Evolutionary conservation across 2,888 invertebrate species (phyloP).

Genomic region (Agriopis marginaria): DNA sequence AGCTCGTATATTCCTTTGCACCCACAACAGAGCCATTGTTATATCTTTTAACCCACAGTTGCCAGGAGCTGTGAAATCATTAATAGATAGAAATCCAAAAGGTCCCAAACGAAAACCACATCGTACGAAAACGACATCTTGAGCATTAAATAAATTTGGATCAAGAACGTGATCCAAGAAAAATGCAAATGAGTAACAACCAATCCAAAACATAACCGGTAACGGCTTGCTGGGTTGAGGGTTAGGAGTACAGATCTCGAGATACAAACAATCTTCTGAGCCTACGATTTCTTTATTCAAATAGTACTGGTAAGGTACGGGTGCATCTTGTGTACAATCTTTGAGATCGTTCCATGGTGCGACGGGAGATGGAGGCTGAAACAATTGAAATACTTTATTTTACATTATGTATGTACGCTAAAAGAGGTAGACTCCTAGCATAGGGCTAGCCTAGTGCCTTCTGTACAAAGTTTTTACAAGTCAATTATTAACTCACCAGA

Average conservation of each 20-base stretch:
- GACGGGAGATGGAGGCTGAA: constrained; percentile 72
- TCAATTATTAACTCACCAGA: constrained; percentile 53
- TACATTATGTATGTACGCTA: too few relatives aligned
- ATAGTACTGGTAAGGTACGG: constrained; percentile 46
- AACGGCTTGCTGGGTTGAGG: constrained; percentile 64
- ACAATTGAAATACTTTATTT: constrained; percentile 19
- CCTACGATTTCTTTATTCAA: constrained; percentile 44
- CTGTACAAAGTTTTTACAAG: too few relatives aligned
- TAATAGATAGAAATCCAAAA: constrained; percentile 78
- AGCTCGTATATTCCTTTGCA: constrained; percentile 70
- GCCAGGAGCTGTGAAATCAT: constrained; percentile 76
- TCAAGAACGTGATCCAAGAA: constrained; percentile 68
- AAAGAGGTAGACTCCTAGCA: too few relatives aligned
- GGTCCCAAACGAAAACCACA: constrained; percentile 79
- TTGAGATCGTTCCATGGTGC: constrained; percentile 63
- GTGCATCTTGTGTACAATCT: constrained; percentile 68
- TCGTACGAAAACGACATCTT: constrained; percentile 73
- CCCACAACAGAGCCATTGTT: constrained; percentile 77
- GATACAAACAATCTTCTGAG: constrained; percentile 79
- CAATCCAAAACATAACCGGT: constrained; percentile 85
- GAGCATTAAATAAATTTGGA: constrained; percentile 66
- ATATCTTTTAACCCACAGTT: constrained; percentile 81
- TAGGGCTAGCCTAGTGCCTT: too few relatives aligned
- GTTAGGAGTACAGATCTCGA: constrained; percentile 71
- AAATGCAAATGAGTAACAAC: constrained; percentile 67